A percentile compares a stretch with the other conserved stretches of the same genome.
phyloP scores from a whole-genome alignment of 2,797 vertebrate species.

The Diplodus sargus region DNA sequence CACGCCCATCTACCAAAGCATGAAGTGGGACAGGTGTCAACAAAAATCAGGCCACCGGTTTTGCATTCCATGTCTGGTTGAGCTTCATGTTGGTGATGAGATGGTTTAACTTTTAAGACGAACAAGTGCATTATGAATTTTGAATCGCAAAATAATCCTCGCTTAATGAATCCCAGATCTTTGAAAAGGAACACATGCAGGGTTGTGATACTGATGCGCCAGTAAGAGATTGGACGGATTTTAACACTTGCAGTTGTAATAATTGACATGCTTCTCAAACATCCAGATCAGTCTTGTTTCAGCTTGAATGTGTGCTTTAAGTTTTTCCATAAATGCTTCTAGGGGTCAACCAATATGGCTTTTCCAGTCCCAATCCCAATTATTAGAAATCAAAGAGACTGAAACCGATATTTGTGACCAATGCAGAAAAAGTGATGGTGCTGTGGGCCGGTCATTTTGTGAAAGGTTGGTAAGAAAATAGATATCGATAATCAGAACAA shows the following conservation, averaged over 20 bases:
- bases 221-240: background rate
- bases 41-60: slow-evolving; percentile 20
- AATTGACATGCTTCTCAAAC: slow-evolving; percentile 9
- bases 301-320: background rate
- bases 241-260: background rate
- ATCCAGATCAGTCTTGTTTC: background rate
- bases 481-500: too few relatives aligned
- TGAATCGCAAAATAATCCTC: background rate
- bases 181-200: background rate
- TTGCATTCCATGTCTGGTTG: background rate
- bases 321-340: too few relatives aligned
- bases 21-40: slow-evolving; percentile 7
- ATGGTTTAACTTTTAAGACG: background rate
- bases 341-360: too few relatives aligned
- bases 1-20: slow-evolving; percentile 46
- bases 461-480: too few relatives aligned
- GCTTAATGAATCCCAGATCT: background rate
- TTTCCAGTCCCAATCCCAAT: too few relatives aligned
- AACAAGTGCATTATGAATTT: background rate
- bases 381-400: too few relatives aligned
- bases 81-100: slow-evolving; percentile 9
- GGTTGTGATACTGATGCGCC: background rate
- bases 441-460: too few relatives aligned
- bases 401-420: too few relatives aligned
- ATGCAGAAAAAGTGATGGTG: too few relatives aligned